Evolutionary conservation across 2,888 invertebrate species (phyloP).

Genomic region (Parnassius mnemosyne): DNA sequence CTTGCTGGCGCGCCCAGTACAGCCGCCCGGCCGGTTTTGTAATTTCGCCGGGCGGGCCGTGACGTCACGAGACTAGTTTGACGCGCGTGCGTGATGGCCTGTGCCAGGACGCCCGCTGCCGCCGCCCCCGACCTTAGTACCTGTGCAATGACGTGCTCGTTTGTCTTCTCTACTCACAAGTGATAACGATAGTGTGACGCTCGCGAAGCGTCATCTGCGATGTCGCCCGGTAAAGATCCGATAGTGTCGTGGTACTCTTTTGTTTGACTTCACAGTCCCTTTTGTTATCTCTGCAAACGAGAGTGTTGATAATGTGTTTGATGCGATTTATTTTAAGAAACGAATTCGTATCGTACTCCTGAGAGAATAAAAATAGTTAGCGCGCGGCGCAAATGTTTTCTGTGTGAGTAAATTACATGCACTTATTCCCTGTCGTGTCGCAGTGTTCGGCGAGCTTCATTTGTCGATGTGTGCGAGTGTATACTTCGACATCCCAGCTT

Average conservation of each 20-base stretch:
- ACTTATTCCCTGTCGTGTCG: slow-evolving; percentile 55
- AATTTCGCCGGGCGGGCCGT: slow-evolving; percentile 74
- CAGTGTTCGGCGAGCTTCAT: slow-evolving; percentile 55
- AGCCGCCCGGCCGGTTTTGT: slow-evolving; percentile 75
- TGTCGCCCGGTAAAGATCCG: slow-evolving; percentile 12
- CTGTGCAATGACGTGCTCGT: slow-evolving; percentile 73
- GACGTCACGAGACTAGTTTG: slow-evolving; percentile 79
- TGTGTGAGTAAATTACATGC: slow-evolving; percentile 58
- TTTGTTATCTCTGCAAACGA: slow-evolving; percentile 20
- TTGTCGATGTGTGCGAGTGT: slow-evolving; percentile 53
- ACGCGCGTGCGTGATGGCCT: slow-evolving; percentile 74
- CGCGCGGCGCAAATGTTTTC: slow-evolving; percentile 31
- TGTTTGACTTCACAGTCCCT: slow-evolving; percentile 20
- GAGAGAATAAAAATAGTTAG: slow-evolving; percentile 27
- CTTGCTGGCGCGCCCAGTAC: slow-evolving; percentile 54
- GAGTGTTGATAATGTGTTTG: slow-evolving; percentile 23
- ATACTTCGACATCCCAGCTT: slow-evolving; percentile 56
- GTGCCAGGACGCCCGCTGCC: slow-evolving; percentile 68
- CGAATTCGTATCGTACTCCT: slow-evolving; percentile 5
- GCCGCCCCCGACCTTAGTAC: slow-evolving; percentile 71
- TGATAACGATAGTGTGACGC: slow-evolving; percentile 31
- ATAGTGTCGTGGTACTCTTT: slow-evolving; percentile 22
- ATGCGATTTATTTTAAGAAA: slow-evolving; percentile 3
- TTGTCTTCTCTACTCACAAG: slow-evolving; percentile 45
- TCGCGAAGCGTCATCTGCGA: slow-evolving; percentile 18